These are phyloP conservation scores for Cynopterus brachyotis DNA, from an alignment of 2,113 vertebrate genomes.

Conservation along the genomic window DNA sequence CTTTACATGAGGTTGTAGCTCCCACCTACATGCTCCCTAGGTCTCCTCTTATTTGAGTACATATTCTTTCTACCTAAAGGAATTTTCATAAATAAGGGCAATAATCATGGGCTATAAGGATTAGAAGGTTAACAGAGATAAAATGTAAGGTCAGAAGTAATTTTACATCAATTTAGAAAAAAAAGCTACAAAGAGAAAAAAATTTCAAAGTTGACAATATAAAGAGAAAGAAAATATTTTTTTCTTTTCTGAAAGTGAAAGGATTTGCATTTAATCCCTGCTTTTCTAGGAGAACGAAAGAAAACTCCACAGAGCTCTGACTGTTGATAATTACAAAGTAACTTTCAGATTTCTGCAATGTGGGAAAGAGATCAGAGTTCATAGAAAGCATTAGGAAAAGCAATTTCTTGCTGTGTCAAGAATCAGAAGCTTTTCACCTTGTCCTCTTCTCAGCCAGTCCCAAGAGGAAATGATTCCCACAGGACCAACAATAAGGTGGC, in stretches of 20 bases:
- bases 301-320: not conserved
- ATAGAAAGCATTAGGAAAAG: not conserved
- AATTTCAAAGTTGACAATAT: not conserved
- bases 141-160: not conserved
- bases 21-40: not conserved
- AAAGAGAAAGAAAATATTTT: not conserved
- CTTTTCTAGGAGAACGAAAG: not conserved
- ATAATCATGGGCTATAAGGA: not conserved
- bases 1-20: not conserved
- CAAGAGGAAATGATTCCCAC: not conserved
- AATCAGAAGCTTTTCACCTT: not conserved
- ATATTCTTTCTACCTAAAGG: not conserved
- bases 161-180: not conserved
- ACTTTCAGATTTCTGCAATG: not conserved
- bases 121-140: not conserved
- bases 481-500: not conserved
- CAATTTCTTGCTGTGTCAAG: not conserved
- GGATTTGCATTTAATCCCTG: not conserved
- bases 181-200: not conserved
- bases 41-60: not conserved
- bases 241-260: not conserved
- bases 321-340: not conserved
- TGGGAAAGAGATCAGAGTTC: not conserved
- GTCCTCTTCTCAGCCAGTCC: not conserved
- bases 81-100: not conserved